Conservation (phyloP, 2,113 vertebrate species). For the Apteryx mantelli region DNA sequence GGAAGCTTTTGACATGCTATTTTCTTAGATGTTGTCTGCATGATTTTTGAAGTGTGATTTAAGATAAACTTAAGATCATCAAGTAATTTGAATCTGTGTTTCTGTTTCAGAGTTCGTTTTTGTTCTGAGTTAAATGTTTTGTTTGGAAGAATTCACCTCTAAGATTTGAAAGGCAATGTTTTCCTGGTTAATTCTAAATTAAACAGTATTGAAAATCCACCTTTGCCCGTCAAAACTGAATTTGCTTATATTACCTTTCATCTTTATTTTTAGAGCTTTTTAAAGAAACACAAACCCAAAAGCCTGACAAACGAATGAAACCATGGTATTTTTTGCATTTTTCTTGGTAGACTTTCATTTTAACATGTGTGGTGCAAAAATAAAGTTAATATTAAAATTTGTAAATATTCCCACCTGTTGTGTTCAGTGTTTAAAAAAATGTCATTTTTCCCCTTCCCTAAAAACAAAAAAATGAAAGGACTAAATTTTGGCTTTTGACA, state of each 20-base stretch:
- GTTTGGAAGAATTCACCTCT: not conserved
- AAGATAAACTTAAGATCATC: not conserved
- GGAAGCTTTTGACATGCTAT: not conserved
- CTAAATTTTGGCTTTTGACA: not conserved
- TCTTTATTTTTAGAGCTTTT: not conserved
- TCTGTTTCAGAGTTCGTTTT: not conserved
- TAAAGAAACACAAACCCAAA: not conserved
- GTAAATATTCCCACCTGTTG: not conserved
- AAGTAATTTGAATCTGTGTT: not conserved
- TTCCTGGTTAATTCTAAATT: not conserved
- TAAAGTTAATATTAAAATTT: not conserved
- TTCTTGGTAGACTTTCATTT: not conserved
- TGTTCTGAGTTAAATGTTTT: not conserved
- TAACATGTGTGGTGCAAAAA: not conserved
- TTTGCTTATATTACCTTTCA: not conserved
- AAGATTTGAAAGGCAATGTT: not conserved
- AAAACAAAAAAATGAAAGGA: not conserved
- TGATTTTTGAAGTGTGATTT: not conserved
- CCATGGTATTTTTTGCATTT: not conserved
- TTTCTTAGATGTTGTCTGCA: not conserved
- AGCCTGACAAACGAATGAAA: not conserved
- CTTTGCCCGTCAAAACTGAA: not conserved
- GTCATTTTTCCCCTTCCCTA: not conserved
- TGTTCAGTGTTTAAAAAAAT: not conserved
- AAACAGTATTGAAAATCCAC: not conserved